Evolutionary conservation across 2,888 invertebrate genomes (phyloP), one percentile per base, ranked within the genome.

Genomic region (Apodemia duryi): DNA sequence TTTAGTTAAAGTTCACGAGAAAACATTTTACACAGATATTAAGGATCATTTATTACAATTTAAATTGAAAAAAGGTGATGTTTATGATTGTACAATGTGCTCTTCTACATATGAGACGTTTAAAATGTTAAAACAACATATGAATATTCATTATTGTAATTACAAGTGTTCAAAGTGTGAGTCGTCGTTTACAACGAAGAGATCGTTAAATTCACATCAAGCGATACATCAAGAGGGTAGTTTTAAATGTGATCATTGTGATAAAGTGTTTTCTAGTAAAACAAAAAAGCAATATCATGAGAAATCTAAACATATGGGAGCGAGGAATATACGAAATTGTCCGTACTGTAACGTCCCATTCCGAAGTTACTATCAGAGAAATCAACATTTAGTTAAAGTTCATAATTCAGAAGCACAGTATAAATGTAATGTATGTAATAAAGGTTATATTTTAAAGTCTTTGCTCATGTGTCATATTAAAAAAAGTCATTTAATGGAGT

Each of bases 401-500:
- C 91, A 91, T 62, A 88, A 91, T n/a, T 70, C 79, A 0, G 89
- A 88, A 62, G 84, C 86, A 0, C 82, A 83, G 13, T 91, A 90
- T 67, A 90, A 89, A 63, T 91, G 91, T 63, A 89, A 91, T 63
- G 80, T 90, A 0, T 91, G 91, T 66, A 77, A 73, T 1, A 86
- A 86, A 32, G 69, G 79, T 0, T 91, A 84, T 65, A 77, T 89
- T 1, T 41, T 88, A 0, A 90, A 88, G 41, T 85, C 86, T 1
- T 73, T 90, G 9, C 66, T 90, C 0, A 90, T 86, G 86, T 80
- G 77, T 68, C 90, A 90, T 74, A 87, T 89, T 32, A 89, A 88
- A 66, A 86, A 85, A 61, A 80, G 81, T 61, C 93, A 93, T 73
- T 76, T 93, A n/a, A 90, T 88, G 87, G 91, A 91, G 64, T 70